Base-by-base conservation (phyloP, 2,113 vertebrate species). In the Trochalopteron elliotii region DNA sequence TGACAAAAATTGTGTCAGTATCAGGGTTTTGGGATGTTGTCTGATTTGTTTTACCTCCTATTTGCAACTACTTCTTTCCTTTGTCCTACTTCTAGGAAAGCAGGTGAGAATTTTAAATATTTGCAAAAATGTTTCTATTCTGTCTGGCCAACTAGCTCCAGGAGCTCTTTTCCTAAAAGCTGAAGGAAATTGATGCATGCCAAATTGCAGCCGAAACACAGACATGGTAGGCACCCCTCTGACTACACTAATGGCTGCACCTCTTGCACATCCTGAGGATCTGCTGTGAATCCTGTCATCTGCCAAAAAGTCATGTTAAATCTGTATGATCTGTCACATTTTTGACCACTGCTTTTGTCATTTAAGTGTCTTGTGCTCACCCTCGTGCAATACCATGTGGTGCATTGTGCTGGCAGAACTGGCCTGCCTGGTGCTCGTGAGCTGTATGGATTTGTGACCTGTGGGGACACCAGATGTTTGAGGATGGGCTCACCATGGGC, bases 321-420 rank as follows among this genome's bases (percentile, higher is more conserved):
- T 59, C 35, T 67, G 18, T 52, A 17, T 47, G 13, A 52, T 60
- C 12, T 45, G 33, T 39, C 55, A 30, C 24, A 2, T 20, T 69
- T 52, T 57, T 77, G n/a, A 33, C 47, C 9, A 24, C 15, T 24
- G 16, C 1, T 52, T 55, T 78, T 60, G 44, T 12, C 17, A 31
- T 40, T 52, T 55, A 10, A 55, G 9, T 45, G 47, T 11, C 35
- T 39, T 50, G 5, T 31, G 10, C 18, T 40, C 49, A 77, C 31
- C 17, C 44, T 19, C 0, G 1, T 74, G 55, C 13, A 0, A 2
- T 28, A 12, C 15, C 18, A 1, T 3, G 10, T 4, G 16, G 33
- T 35, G 37, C 30, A 8, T 31, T 37, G 19, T 20, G 21, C 27
- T 71, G 47, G 47, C 39, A 77, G 75, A 37, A 14, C 8, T 49